A percentile compares a stretch with the other conserved stretches of the same genome.
Conservation (phyloP, 2,888 invertebrate species). For the Neoaliturus tenellus region DNA sequence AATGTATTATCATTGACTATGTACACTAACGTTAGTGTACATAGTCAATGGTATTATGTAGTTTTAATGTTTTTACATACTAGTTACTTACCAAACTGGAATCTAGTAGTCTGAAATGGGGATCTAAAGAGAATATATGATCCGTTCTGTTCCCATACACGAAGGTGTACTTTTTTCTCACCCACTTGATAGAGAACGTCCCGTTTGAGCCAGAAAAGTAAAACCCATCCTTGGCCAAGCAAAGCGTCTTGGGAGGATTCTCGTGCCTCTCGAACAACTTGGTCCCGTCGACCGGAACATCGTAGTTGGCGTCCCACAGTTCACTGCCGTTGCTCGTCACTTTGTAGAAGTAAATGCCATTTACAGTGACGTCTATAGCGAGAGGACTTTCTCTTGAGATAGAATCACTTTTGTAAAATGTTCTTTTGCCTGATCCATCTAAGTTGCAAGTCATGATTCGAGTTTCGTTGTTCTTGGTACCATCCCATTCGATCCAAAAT, state of each 20-base stretch:
- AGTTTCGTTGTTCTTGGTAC: not conserved
- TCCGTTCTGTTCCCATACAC: slow-evolving; percentile 29
- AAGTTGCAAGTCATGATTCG: not conserved
- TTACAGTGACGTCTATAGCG: not conserved
- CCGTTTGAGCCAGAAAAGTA: not conserved
- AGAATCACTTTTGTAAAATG: not conserved
- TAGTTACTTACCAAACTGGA: not conserved
- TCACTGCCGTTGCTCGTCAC: not conserved
- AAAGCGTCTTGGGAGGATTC: not conserved
- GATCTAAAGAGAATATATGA: not conserved
- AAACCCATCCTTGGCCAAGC: not conserved
- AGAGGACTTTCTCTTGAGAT: not conserved
- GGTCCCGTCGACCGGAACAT: not conserved
- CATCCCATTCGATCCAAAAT: slow-evolving; percentile 16
- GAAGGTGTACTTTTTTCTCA: not conserved
- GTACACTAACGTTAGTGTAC: no score
- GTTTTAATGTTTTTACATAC: no score
- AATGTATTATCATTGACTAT: no score
- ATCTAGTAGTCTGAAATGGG: not conserved
- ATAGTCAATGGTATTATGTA: no score
- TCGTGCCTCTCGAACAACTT: not conserved
- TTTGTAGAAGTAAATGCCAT: slow-evolving; percentile 3
- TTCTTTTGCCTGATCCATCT: not conserved
- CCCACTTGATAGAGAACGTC: not conserved
- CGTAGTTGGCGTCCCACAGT: not conserved